phyloP scores from a whole-genome alignment of 2,888 invertebrate species.

The Frankliniella fusca region DNA sequence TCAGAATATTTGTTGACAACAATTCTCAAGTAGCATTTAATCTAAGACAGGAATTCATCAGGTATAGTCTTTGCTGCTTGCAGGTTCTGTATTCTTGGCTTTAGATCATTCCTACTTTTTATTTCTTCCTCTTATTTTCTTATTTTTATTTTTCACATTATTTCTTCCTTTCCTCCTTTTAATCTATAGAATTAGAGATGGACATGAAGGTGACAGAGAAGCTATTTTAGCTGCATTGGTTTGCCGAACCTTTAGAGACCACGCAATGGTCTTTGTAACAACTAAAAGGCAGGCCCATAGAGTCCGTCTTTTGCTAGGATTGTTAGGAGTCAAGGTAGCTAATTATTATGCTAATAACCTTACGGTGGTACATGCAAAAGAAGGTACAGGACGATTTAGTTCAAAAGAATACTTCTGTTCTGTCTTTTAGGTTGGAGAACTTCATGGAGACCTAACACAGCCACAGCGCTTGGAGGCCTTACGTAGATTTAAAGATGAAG shows the following conservation, averaged over 20 bases:
- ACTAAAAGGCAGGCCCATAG: conserved; percentile 95
- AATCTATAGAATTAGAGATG: conserved; percentile 69
- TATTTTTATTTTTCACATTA: no score
- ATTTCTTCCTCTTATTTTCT: no score
- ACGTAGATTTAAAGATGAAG: conserved; percentile 79
- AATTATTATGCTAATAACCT: background rate
- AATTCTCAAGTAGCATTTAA: conserved; percentile 95
- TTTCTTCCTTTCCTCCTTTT: background rate
- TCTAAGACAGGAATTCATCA: conserved; percentile 91
- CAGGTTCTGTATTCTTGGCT: background rate
- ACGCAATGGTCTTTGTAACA: conserved; percentile 92
- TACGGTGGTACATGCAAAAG: no score
- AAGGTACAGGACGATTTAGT: background rate
- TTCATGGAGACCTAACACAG: conserved; percentile 96
- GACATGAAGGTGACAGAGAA: conserved; percentile 86
- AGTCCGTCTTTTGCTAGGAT: conserved; percentile 83
- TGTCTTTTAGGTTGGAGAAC: conserved; percentile 62
- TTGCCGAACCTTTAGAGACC: conserved; percentile 83
- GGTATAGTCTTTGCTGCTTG: conserved; percentile 46
- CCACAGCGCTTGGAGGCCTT: conserved; percentile 88
- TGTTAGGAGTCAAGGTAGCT: conserved; percentile 76
- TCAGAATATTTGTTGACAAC: conserved; percentile 92
- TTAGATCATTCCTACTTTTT: background rate
- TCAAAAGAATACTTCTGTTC: conserved; percentile 23
- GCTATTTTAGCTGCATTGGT: conserved; percentile 78